Conservation (phyloP, 1,140 invertebrate species). For the Acyrthosiphon pisum region DNA sequence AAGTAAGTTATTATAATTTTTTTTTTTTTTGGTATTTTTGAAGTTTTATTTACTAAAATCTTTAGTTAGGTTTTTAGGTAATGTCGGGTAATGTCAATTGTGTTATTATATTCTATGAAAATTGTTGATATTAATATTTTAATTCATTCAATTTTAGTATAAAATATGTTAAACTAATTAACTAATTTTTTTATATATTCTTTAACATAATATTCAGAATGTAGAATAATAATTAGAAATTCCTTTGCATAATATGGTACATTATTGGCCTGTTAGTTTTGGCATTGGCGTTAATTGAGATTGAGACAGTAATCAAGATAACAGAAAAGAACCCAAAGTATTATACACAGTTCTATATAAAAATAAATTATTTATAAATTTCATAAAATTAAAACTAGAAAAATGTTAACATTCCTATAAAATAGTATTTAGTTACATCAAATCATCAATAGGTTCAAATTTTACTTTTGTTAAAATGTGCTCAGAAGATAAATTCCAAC, state of each 20-base stretch:
- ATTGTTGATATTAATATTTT: neutral
- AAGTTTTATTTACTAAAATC: neutral
- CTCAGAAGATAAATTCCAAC: too few species aligned
- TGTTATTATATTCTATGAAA: neutral
- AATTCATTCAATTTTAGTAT: neutral
- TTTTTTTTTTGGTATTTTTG: neutral
- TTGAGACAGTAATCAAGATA: neutral
- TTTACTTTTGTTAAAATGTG: too few species aligned
- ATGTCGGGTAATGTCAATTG: too few species aligned
- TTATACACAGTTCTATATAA: neutral
- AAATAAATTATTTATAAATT: neutral
- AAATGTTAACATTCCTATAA: too few species aligned
- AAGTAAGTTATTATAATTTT: conserved; percentile 73
- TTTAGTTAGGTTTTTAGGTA: neutral
- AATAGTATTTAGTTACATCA: too few species aligned
- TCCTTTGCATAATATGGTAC: neutral
- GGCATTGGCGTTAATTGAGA: neutral
- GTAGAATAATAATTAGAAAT: neutral
- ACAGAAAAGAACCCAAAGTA: neutral
- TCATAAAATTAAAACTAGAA: too few species aligned
- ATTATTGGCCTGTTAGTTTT: neutral
- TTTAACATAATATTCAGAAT: neutral
- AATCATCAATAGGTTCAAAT: too few species aligned
- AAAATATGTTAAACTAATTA: neutral
- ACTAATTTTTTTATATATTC: neutral